Base-by-base conservation (phyloP, 2,888 invertebrate species). In the Cantharis lateralis region DNA sequence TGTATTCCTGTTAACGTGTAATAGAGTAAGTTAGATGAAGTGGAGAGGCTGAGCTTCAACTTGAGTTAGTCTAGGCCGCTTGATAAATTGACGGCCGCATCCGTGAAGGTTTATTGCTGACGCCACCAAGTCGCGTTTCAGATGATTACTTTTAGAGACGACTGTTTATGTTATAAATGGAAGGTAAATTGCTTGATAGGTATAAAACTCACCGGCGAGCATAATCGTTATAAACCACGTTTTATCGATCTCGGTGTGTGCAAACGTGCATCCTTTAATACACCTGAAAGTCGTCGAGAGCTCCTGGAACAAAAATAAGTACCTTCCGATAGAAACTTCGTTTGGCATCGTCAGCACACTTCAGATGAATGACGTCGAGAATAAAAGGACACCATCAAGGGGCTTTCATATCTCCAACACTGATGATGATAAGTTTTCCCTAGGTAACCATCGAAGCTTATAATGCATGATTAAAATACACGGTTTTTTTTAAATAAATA, bases 91-190 rank as follows among this genome's bases (percentile, higher is more conserved):
- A 82, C 80, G 81, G 79, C 79, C 79, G 72, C 80, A 82, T 82
- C 82, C 80, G 81, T 81, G 82, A 82, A 83, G 83, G 84, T 84
- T 85, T 84, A 85, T 83, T 82, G 82, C 84, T 80, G 84, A 84
- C 85, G 85, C 84, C 84, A 80, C 78, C 71, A 74, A 81, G 84
- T 82, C 85, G 85, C 82, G 81, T 80, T 82, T 82, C 82, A 80
- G 80, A 82, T 82, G 82, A 84, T 84, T 84, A 80, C 82, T 75
- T 80, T 79, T 81, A 81, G 75, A 80, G 79, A 81, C 78, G 80
- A 82, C 79, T 82, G 82, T 81, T 82, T 82, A 81, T 82, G 76
- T 81, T 80, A 75, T 80, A 80, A 79, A 78, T 78, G 78, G 73
- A 70, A 78, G 76, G 78, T 78, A 78, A 76, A 78, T 78, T 78